These are phyloP conservation scores for Rhagophthalmus giganteus DNA, from an alignment of 2,888 invertebrate genomes.

Conservation along the genomic window DNA sequence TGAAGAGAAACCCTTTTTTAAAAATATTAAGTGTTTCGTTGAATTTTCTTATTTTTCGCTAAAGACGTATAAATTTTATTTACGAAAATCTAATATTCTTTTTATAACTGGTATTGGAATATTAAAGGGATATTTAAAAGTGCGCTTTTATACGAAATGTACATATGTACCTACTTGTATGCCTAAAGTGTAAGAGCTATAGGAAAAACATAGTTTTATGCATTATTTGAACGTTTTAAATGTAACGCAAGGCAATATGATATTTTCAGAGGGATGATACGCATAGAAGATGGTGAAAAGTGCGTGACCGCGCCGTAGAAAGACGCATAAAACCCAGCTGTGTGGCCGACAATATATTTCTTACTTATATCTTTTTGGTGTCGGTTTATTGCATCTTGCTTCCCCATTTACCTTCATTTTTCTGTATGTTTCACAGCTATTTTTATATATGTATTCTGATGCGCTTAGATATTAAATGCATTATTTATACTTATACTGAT, in stretches of 20 bases:
- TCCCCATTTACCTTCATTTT: slow-evolving; percentile 23
- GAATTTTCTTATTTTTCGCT: too few relatives aligned
- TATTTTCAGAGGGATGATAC: slow-evolving; percentile 5
- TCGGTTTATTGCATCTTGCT: slow-evolving; percentile 27
- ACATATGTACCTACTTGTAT: too few relatives aligned
- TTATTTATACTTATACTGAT: neutral
- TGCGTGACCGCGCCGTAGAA: slow-evolving; percentile 26
- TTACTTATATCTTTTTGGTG: slow-evolving; percentile 31
- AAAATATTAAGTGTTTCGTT: slow-evolving; percentile 1
- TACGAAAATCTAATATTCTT: too few relatives aligned
- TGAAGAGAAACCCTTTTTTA: neutral
- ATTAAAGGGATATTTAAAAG: too few relatives aligned
- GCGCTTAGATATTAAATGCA: slow-evolving; percentile 14
- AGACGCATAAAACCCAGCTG: slow-evolving; percentile 27
- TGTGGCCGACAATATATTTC: slow-evolving; percentile 26
- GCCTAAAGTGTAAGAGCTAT: too few relatives aligned
- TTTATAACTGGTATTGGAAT: too few relatives aligned
- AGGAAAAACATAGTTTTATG: too few relatives aligned
- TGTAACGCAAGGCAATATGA: neutral
- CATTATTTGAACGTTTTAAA: too few relatives aligned
- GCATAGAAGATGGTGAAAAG: slow-evolving; percentile 25
- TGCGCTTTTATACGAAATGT: too few relatives aligned
- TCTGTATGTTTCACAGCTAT: slow-evolving; percentile 24
- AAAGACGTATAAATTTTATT: too few relatives aligned
- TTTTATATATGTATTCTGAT: slow-evolving; percentile 12